Conservation (phyloP, 2,888 invertebrate genomes). For the Endotricha flammealis region DNA sequence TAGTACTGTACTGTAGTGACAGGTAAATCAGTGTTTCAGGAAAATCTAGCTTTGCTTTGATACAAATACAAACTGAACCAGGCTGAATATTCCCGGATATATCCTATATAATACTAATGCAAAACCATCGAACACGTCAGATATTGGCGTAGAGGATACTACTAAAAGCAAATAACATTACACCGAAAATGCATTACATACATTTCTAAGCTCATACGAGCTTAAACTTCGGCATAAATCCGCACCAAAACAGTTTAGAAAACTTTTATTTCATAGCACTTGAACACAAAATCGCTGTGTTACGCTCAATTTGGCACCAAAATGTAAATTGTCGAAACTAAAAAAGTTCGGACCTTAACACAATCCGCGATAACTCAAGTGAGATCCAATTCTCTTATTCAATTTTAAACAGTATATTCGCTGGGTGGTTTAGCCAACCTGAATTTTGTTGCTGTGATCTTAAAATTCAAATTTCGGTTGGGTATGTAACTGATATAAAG, state of each 20-base stretch:
- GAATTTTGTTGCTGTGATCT: constrained; percentile 13
- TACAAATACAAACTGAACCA: too few relatives aligned
- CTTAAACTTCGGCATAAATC: constrained; percentile 11
- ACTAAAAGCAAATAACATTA: constrained; percentile 13
- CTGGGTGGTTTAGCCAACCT: constrained; percentile 14
- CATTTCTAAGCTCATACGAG: neutral
- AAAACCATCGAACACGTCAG: neutral
- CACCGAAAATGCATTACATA: constrained; percentile 5
- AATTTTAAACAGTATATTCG: constrained; percentile 28
- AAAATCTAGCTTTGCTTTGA: too few relatives aligned
- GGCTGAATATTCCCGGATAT: too few relatives aligned
- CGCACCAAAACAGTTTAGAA: constrained; percentile 3
- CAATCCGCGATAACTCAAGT: constrained; percentile 43
- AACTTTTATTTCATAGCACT: constrained; percentile 13
- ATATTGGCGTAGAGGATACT: neutral
- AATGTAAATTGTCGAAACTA: constrained; percentile 39
- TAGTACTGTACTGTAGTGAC: too few relatives aligned
- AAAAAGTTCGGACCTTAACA: constrained; percentile 32
- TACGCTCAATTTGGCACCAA: constrained; percentile 43
- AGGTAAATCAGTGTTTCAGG: too few relatives aligned
- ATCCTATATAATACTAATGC: too few relatives aligned
- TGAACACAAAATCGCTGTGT: constrained; percentile 24
- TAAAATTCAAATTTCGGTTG: constrained; percentile 21
- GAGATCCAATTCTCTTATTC: constrained; percentile 39
- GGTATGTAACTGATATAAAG: constrained; percentile 2